Evolutionary conservation across 2,113 vertebrate species (phyloP), one percentile per base, ranked within the genome.

Genomic region (Crotalus helleri): DNA sequence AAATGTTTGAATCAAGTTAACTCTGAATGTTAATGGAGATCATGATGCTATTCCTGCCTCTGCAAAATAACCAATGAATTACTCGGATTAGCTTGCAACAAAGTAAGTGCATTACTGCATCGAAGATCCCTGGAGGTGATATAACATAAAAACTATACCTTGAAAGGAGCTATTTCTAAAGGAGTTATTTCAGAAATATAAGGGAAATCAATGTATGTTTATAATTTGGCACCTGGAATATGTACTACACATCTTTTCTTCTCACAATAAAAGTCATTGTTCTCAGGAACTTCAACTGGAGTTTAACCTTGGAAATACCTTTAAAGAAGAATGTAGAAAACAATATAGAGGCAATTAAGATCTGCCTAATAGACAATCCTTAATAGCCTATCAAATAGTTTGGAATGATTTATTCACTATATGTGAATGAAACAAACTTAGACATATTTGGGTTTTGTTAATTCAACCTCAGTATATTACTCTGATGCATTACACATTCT

Each of bases 401-500:
- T 93, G 54, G 93, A 95, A 90, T 90, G 93, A 69, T 93, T 95
- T 93, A 96, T 51, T 93, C 91, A 92, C 92, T 94, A 86, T 85
- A 39, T 91, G 89, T 92, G 88, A 90, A 92, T 94, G 90, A 59
- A 93, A 64, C 86, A 94, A 93, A 95, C 94, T 90, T 94, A 93
- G 90, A 94, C 92, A 92, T 54, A 91, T 96, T 97, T 97, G 95
- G 92, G 94, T 96, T 94, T 94, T 89, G 93, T 95, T 95, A 96
- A 97, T 94, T 96, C 4, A 93, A 93, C 94, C 94, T 93, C 92
- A 61, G 91, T 93, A 53, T 24, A 92, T 93, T 94, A 88, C 96
- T 97, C 96, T 0, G n/a, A 96, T 94, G 93, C 95, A 95, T 97
- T 96, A 97, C 87, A 95, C 12, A 1, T 95, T 95, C 92, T 7